Evolutionary conservation across 2,113 vertebrate species (phyloP), one percentile per base, ranked within the genome.

Genomic region (Brachypteracias leptosomus): DNA sequence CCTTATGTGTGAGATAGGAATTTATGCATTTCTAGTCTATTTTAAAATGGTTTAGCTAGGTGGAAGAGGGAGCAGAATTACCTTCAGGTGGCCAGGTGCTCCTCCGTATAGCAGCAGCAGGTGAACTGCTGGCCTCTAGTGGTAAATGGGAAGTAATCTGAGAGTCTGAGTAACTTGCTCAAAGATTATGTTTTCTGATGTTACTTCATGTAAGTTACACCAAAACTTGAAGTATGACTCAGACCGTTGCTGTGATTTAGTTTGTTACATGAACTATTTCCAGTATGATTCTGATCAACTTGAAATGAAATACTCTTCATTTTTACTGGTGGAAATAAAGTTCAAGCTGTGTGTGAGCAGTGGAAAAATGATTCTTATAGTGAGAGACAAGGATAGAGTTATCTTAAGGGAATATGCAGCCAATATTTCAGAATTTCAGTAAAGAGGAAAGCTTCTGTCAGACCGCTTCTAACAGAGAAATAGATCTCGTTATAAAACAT

Each of bases 121-220:
- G 66, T 57, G 70, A 95, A 42, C 77, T 94, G 82, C 85, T 94
- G 92, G 92, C 96, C 95, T 61, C 93, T 96, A 96, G 93, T 71
- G 95, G 95, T 81, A 73, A 72, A 28, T 26, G 42, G 29, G 18
- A 7, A 70, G 5, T 35, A 44, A n/a, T 28, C 57, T 22, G 63
- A 52, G 42, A 42, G 21, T 8, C 21, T 4, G 57, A 55, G 12
- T 28, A 2, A 42, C 35, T 21, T 63, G 62, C 29, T 77, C n/a
- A 15, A 51, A 36, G 28, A 5, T 1, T 0, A 1, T 54, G 25
- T 51, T 33, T 95, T 68, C 25, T 52, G 42, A 31, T 59, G 7
- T 66, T 66, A 15, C 12, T 51, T 71, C 14, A 5, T 28, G 24
- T n/a, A 71, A 83, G 2, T 36, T 44, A 44, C 18, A 77, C 57